Evolutionary conservation across 2,797 vertebrate genomes (phyloP).

Genomic region (Ictinia mississippiensis): DNA sequence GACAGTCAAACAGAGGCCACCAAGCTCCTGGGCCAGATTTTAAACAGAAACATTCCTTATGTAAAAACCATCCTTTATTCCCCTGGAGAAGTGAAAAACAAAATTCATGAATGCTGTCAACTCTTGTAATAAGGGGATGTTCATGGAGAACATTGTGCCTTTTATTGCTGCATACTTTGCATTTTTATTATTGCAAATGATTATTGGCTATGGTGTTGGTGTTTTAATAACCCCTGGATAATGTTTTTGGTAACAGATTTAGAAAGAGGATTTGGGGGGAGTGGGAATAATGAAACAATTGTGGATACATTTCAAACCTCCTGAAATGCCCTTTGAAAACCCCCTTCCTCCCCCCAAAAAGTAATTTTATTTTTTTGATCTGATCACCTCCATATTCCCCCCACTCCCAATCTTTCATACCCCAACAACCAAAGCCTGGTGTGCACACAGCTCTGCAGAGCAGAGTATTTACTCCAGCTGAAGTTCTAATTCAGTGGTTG

Average conservation of each 20-base stretch:
- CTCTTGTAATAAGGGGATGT: not conserved
- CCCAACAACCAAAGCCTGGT: not conserved
- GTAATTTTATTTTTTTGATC: not conserved
- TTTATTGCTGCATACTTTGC: not conserved
- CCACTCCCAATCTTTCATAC: not conserved
- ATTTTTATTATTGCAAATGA: not conserved
- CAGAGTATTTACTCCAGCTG: not conserved
- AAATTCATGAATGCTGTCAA: not conserved
- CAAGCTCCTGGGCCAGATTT: not conserved
- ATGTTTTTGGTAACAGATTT: not conserved
- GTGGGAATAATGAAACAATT: not conserved
- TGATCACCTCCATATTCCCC: not conserved
- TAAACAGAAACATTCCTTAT: not conserved
- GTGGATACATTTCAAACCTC: not conserved
- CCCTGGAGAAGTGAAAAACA: not conserved
- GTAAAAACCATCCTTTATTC: not conserved
- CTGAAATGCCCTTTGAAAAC: not conserved
- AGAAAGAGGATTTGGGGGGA: not conserved
- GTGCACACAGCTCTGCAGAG: not conserved
- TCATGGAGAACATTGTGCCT: not conserved
- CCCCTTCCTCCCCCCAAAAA: accelerated
- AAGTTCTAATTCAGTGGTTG: not conserved
- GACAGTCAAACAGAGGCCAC: not conserved
- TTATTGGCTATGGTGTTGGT: not conserved
- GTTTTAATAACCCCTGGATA: not conserved